Evolutionary conservation across 2,113 vertebrate species (phyloP).

Genomic region (Ursus arctos): DNA sequence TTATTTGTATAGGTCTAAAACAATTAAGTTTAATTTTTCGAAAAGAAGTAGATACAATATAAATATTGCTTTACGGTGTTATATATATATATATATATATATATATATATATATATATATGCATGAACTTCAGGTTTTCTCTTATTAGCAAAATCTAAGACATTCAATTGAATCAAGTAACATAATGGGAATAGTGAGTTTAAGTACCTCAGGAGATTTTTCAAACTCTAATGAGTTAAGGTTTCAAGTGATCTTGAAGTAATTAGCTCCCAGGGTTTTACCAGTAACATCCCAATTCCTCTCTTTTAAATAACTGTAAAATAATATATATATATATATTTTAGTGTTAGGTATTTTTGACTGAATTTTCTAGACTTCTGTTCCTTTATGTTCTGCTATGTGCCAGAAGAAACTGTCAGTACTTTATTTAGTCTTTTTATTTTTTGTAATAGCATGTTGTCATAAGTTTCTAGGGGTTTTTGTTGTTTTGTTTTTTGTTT

Average conservation of each 20-base stretch:
- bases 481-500: neutral
- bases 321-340: neutral
- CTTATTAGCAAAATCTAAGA: too few relatives aligned
- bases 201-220: too few relatives aligned
- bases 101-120: too few relatives aligned
- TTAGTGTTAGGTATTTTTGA: conserved; percentile 31
- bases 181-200: too few relatives aligned
- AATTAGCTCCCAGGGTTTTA: too few relatives aligned
- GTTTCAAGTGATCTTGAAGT: too few relatives aligned
- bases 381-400: conserved; percentile 48
- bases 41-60: conserved; percentile 16
- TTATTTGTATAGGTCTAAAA: conserved; percentile 59
- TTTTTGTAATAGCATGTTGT: conserved; percentile 18
- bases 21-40: conserved; percentile 44
- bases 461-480: neutral
- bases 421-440: conserved; percentile 43
- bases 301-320: too few relatives aligned
- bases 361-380: conserved; percentile 8
- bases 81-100: neutral
- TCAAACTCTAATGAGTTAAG: too few relatives aligned
- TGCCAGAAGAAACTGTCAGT: conserved; percentile 49
- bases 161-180: too few relatives aligned
- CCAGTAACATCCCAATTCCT: too few relatives aligned
- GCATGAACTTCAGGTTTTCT: too few relatives aligned
- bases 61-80: neutral